Conservation (phyloP, 2,797 vertebrate species). For the Mormyrops boulengeri region DNA sequence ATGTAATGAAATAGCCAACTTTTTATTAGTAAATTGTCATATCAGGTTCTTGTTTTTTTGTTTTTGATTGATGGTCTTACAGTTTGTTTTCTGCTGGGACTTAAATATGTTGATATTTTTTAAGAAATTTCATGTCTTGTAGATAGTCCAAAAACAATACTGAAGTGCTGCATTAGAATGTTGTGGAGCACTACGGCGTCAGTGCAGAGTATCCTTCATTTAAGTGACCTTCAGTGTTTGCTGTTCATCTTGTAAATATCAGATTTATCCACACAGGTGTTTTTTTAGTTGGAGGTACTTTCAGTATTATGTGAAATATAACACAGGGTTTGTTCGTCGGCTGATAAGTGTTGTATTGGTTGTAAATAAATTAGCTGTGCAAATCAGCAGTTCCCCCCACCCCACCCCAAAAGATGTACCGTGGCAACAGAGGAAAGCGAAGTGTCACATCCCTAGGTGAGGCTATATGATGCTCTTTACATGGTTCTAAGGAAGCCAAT, state of each 20-base stretch:
- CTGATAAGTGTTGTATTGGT: conserved; percentile 49
- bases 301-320: conserved; percentile 49
- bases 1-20: conserved; percentile 28
- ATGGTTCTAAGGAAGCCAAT: conserved; percentile 31
- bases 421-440: conserved; percentile 47
- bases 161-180: conserved; percentile 56
- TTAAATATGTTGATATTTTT: conserved; percentile 37
- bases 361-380: conserved; percentile 57
- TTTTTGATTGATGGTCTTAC: conserved; percentile 53
- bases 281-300: conserved; percentile 43
- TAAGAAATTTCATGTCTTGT: conserved; percentile 56
- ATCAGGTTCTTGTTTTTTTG: not conserved
- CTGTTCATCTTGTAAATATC: conserved; percentile 69
- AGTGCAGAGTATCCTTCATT: conserved; percentile 61
- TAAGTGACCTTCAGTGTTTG: conserved; percentile 73
- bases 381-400: not conserved
- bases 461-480: conserved; percentile 66
- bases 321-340: conserved; percentile 54
- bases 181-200: conserved; percentile 59
- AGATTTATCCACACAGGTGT: conserved; percentile 49
- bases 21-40: conserved; percentile 13
- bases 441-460: conserved; percentile 37
- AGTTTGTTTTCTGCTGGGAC: conserved; percentile 47
- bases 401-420: conserved; percentile 23
- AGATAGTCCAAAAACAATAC: conserved; percentile 59